Evolutionary conservation across 2,888 invertebrate genomes (phyloP).

Genomic region (Acronicta aceris): DNA sequence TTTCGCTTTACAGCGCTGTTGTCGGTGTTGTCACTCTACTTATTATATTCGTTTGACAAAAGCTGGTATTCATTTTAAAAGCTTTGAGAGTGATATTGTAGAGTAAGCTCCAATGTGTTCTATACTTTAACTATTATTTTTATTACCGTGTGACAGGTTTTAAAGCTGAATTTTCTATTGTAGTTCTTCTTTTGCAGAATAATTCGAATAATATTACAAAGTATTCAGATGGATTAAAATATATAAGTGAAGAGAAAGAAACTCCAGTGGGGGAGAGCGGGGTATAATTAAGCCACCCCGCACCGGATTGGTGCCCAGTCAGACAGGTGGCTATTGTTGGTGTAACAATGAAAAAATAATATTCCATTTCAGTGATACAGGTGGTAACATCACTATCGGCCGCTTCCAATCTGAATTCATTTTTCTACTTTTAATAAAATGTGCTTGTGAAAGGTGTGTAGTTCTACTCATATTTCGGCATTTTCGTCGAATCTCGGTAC

Average conservation of each 20-base stretch:
- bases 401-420: slow-evolving; percentile 4
- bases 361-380: slow-evolving; percentile 22
- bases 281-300: slow-evolving; percentile 42
- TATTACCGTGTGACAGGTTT: not conserved
- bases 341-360: slow-evolving; percentile 33
- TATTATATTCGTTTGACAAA: slow-evolving; percentile 33
- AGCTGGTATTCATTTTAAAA: slow-evolving; percentile 13
- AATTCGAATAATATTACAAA: not conserved
- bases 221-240: not conserved
- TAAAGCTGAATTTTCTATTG: too few relatives aligned
- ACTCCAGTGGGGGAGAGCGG: not conserved
- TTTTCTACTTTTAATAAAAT: not conserved
- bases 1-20: slow-evolving; percentile 14
- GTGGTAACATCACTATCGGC: slow-evolving; percentile 12
- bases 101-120: slow-evolving; percentile 6
- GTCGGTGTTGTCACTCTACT: slow-evolving; percentile 35
- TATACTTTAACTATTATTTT: slow-evolving; percentile 5
- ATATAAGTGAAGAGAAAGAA: slow-evolving; percentile 7
- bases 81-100: slow-evolving; percentile 11
- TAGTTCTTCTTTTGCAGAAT: too few relatives aligned
- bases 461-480: too few relatives aligned
- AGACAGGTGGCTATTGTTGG: slow-evolving; percentile 39
- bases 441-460: not conserved
- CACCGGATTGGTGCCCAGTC: slow-evolving; percentile 7
- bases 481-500: too few relatives aligned